Conservation (phyloP, 64 coral and sea anemone species). For the Stichodactyla helianthus region DNA sequence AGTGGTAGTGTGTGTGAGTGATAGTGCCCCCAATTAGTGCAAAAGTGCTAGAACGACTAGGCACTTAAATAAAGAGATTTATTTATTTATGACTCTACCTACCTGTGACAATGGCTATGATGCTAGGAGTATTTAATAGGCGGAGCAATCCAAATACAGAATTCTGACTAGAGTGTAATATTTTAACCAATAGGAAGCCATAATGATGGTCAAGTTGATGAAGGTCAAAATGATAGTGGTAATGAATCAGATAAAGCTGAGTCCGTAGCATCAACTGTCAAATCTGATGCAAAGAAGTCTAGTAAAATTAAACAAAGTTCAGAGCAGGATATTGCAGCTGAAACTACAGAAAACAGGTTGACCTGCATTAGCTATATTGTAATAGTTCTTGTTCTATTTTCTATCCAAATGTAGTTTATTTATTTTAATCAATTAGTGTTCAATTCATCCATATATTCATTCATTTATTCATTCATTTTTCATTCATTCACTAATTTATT, state of each 20-base stretch:
- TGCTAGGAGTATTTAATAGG: no score
- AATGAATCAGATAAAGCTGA: conserved; percentile 17
- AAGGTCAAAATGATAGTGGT: background rate
- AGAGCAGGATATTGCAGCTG: background rate
- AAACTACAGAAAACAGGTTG: background rate
- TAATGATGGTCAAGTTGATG: background rate
- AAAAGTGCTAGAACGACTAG: no score
- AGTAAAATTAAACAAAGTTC: conserved; percentile 2
- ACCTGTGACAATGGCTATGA: no score
- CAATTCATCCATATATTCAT: background rate
- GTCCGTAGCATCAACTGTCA: conserved; percentile 29
- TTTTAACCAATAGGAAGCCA: background rate
- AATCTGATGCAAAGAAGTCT: conserved; percentile 26
- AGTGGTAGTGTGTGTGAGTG: no score
- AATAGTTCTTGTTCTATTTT: background rate
- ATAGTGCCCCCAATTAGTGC: no score
- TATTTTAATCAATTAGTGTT: background rate
- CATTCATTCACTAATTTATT: background rate
- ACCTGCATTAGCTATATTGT: background rate
- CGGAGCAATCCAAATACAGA: no score
- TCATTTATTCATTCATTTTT: background rate
- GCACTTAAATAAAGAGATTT: no score
- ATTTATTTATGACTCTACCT: no score
- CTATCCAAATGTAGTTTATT: background rate
- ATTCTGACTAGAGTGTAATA: background rate